A percentile compares a stretch with the other conserved stretches of the same genome.
phyloP scores from a whole-genome alignment of 2,888 invertebrate genomes.

The Schizaphis graminum region DNA sequence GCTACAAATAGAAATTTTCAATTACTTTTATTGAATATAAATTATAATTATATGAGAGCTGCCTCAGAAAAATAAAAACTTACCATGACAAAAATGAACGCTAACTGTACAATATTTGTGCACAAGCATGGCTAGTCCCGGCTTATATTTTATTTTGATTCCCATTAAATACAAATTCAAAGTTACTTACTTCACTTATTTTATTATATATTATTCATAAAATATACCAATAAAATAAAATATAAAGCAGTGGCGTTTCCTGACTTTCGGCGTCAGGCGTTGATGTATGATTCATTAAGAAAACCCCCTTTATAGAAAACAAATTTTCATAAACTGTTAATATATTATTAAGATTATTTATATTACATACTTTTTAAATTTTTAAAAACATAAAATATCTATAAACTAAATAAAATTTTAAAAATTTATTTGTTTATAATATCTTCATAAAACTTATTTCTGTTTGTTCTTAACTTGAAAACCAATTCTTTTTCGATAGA shows the following conservation, averaged over 20 bases:
- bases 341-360: neutral
- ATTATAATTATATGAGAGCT: too few species aligned
- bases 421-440: neutral
- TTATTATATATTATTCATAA: too few species aligned
- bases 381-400: neutral
- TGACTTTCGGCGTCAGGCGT: neutral
- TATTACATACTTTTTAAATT: neutral
- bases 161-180: too few species aligned
- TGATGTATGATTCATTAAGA: neutral
- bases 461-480: conserved; percentile 12
- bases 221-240: too few species aligned
- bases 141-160: too few species aligned
- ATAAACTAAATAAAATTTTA: neutral
- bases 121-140: too few species aligned
- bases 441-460: conserved; percentile 18
- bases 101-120: too few species aligned
- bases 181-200: too few species aligned
- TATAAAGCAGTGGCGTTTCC: neutral
- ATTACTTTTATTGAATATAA: too few species aligned
- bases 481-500: conserved; percentile 13
- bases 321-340: neutral
- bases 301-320: neutral
- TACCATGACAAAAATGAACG: too few species aligned
- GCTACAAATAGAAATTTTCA: too few species aligned
- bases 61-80: too few species aligned